A percentile compares a stretch with the other conserved stretches of the same genome.
These are phyloP conservation scores for Parapsyche elsis DNA, from an alignment of 1,140 invertebrate species.

Conservation along the genomic window DNA sequence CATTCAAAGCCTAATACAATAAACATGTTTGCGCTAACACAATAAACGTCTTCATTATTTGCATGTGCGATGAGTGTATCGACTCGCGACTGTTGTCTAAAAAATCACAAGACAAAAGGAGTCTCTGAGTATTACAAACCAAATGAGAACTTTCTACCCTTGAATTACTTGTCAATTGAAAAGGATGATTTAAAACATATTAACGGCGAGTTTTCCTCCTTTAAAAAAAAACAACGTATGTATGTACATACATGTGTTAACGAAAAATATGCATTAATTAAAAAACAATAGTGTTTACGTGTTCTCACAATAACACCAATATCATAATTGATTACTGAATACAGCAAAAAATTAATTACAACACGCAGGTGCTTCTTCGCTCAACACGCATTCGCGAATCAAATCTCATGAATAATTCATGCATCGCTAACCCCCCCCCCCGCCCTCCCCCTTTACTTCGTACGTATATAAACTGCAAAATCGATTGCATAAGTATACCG, in stretches of 20 bases:
- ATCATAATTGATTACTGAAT: too few relatives aligned
- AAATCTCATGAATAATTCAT: neutral
- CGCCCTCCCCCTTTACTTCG: too few relatives aligned
- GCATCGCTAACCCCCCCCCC: neutral
- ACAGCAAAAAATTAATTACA: too few relatives aligned
- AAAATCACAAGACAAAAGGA: neutral
- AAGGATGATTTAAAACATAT: too few relatives aligned
- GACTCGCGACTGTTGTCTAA: neutral
- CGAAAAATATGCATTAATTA: too few relatives aligned
- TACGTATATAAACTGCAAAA: neutral
- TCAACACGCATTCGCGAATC: neutral
- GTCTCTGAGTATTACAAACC: too few relatives aligned
- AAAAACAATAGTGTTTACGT: too few relatives aligned
- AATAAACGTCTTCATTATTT: constrained; percentile 46
- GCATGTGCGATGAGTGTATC: constrained; percentile 26
- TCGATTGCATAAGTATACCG: neutral
- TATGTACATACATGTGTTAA: too few relatives aligned
- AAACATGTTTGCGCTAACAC: constrained; percentile 44
- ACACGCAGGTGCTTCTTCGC: neutral
- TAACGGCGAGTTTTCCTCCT: too few relatives aligned
- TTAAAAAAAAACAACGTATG: too few relatives aligned
- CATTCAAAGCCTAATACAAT: constrained; percentile 45
- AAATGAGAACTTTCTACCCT: too few relatives aligned
- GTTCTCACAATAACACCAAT: too few relatives aligned
- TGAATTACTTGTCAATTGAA: neutral